Evolutionary conservation across 2,113 vertebrate genomes (phyloP).

Genomic region (Dipodomys stephensi): DNA sequence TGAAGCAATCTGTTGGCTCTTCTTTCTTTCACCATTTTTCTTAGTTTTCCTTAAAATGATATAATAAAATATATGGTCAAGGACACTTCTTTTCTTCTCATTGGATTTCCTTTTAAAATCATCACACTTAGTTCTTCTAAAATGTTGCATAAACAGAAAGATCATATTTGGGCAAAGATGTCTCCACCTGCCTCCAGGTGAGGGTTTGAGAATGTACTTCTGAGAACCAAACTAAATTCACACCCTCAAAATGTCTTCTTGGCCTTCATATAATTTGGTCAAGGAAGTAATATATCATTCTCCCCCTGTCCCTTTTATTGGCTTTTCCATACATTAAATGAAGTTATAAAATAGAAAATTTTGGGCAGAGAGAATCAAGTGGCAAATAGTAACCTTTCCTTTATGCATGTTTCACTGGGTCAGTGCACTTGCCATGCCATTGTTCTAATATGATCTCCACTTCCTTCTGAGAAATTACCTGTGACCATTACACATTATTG

Average conservation of each 20-base stretch:
- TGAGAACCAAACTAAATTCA: neutral
- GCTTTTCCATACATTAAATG: neutral
- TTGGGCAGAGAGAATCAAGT: neutral
- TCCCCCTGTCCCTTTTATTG: neutral
- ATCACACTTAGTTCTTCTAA: neutral
- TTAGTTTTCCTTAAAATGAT: neutral
- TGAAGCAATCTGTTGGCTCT: neutral
- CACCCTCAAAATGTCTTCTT: neutral
- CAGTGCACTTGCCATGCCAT: neutral
- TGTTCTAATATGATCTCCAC: neutral
- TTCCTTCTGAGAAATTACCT: neutral
- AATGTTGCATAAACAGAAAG: neutral
- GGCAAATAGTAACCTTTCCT: neutral
- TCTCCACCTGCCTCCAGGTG: neutral
- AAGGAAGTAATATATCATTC: neutral
- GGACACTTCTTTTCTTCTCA: neutral
- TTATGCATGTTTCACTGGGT: neutral
- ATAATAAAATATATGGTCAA: neutral
- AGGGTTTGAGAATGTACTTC: neutral
- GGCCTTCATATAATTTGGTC: neutral
- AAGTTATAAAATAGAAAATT: neutral
- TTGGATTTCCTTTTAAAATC: neutral
- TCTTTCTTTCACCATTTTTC: neutral
- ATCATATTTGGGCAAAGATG: neutral
- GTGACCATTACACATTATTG: neutral